A percentile compares a stretch with the other conserved stretches of the same genome.
Conservation (phyloP, 2,797 vertebrate genomes). For the Staurois parvus region DNA sequence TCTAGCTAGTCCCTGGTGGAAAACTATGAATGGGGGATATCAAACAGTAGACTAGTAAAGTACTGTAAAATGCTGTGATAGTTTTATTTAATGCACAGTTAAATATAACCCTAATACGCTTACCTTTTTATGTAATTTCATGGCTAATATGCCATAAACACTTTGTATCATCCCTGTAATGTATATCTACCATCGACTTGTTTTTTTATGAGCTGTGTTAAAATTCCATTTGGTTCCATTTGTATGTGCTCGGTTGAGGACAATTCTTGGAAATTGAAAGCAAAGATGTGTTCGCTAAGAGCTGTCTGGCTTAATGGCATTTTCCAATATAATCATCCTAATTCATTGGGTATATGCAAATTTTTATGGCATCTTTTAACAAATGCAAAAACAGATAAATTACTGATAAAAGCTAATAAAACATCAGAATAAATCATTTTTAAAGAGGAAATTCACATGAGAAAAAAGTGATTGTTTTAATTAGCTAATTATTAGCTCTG, state of each 20-base stretch:
- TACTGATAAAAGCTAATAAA: background rate
- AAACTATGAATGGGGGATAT: slow-evolving; percentile 35
- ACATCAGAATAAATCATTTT: background rate
- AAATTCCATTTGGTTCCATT: slow-evolving; percentile 60
- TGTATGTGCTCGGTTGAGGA: slow-evolving; percentile 67
- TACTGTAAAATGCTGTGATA: slow-evolving; percentile 27
- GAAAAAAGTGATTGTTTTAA: background rate
- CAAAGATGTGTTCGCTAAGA: slow-evolving; percentile 69
- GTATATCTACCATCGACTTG: slow-evolving; percentile 55
- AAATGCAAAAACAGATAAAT: background rate
- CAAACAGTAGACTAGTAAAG: background rate
- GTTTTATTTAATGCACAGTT: slow-evolving; percentile 55
- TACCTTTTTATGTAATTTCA: slow-evolving; percentile 56
- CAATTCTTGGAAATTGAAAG: slow-evolving; percentile 76
- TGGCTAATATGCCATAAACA: slow-evolving; percentile 60
- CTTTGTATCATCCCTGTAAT: slow-evolving; percentile 54
- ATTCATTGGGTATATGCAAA: slow-evolving; percentile 1
- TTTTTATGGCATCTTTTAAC: background rate
- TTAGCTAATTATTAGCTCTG: background rate
- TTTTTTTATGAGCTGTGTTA: slow-evolving; percentile 58
- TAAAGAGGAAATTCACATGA: background rate
- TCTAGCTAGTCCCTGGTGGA: background rate
- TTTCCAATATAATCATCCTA: slow-evolving; percentile 60
- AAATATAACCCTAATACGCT: slow-evolving; percentile 59
- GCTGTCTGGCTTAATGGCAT: background rate